Evolutionary conservation across 2,888 invertebrate species (phyloP), one percentile per base, ranked within the genome.

Genomic region (Cartodere bifasciata): DNA sequence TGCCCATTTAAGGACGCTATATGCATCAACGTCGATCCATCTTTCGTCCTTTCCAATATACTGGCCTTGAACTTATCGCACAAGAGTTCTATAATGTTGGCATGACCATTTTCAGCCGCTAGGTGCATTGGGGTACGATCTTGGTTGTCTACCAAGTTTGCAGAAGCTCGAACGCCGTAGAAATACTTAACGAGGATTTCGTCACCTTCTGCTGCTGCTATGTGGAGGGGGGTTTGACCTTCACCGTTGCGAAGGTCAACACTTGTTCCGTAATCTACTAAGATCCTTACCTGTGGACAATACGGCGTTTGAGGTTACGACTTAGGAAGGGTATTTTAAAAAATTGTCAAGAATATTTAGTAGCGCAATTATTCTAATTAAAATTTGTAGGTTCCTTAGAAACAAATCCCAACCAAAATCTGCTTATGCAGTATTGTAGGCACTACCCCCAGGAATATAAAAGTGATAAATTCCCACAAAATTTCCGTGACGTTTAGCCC

Each of bases 1-100:
- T 97, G 95, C 0, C 98, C 97, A 55, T 88, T 90, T 38, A 91
- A 68, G 0, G 97, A 92, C 0, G 98, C 97, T 39, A 98, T 92
- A 58, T 98, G 98, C 86, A 98, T 92, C 39, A 98, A 65, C 0
- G 98, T 98, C 50, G 90, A 92, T 32, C 98, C 98, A 58, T 98
- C 97, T 60, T 92, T 94, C 2, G 95, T 95, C 39, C 97, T 68
- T 60, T 94, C 91, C 54, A 88, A 82, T 48, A 95, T 88, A 42
- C 94, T 92, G 2, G 95, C 94, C 58, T 90, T 90, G 64, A 94
- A 97, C 63, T 97, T 97, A 58, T 98, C 97, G 1, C 92, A 90
- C 29, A 98, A 64, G 4, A 94, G 71, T 58, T 98, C 97, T 37
- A 98, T 97, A 49, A 95, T 80, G 31, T 77, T 75, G 2, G 95